Percentiles rank a stretch among this genome's conserved stretches.
Conservation (phyloP, 2,797 vertebrate species). For the Sparus aurata region DNA sequence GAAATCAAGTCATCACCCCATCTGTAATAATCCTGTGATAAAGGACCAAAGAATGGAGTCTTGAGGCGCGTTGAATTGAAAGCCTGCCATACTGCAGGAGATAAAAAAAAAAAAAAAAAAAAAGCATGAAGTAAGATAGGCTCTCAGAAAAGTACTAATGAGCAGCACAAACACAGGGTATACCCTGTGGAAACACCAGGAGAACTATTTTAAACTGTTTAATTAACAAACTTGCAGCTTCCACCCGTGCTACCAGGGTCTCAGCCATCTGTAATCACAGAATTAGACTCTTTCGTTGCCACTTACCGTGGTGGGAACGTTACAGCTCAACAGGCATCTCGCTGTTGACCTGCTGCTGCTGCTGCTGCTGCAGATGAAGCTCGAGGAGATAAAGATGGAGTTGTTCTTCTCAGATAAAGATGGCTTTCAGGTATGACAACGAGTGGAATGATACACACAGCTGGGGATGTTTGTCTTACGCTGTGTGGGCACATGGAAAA, state of each 20-base stretch:
- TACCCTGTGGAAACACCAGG: background rate
- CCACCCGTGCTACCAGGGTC: constrained; percentile 6
- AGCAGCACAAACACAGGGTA: constrained; percentile 8
- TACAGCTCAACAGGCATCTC: constrained; percentile 37
- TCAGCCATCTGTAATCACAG: constrained; percentile 24
- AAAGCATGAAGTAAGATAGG: constrained; percentile 36
- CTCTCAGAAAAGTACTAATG: constrained; percentile 22
- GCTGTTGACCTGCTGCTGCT: constrained; percentile 47
- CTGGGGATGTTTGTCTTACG: constrained; percentile 66
- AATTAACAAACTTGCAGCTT: constrained; percentile 20
- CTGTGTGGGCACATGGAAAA: constrained; percentile 79
- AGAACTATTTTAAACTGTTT: constrained; percentile 44
- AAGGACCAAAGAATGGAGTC: background rate
- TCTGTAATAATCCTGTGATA: constrained; percentile 6
- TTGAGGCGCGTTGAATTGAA: constrained; percentile 8
- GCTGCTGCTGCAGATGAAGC: constrained; percentile 46
- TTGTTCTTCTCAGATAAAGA: constrained; percentile 35
- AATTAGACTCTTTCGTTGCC: constrained; percentile 53
- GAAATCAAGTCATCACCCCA: background rate
- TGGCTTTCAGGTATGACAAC: constrained; percentile 39
- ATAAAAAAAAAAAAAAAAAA: constrained; percentile 9
- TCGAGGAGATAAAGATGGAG: constrained; percentile 25
- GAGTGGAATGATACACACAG: constrained; percentile 39
- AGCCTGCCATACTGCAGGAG: background rate
- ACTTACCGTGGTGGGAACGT: constrained; percentile 61